A percentile compares a stretch with the other conserved stretches of the same genome.
phyloP scores from a whole-genome alignment of 2,888 invertebrate species.

The Dryobota labecula region DNA sequence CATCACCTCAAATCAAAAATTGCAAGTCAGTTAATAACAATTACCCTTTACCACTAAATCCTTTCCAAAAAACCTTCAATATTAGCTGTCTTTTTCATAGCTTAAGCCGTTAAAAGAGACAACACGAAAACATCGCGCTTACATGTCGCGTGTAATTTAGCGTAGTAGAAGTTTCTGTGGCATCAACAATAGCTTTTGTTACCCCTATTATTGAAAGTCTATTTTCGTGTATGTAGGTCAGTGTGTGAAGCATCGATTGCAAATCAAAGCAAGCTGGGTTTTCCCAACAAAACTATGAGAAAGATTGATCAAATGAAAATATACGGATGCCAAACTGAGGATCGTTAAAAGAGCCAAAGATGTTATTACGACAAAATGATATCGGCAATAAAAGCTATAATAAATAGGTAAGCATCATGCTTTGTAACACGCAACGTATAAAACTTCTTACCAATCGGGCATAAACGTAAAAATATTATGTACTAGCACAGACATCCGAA shows the following conservation, averaged over 20 bases:
- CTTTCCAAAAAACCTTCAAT: not conserved
- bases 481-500: too few relatives aligned
- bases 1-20: constrained; percentile 53
- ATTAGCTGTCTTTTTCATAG: constrained; percentile 45
- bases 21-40: constrained; percentile 72
- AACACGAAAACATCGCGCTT: constrained; percentile 28
- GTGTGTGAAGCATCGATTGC: constrained; percentile 65
- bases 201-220: constrained; percentile 66
- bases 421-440: constrained; percentile 55
- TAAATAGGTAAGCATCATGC: constrained; percentile 52
- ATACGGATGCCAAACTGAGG: constrained; percentile 28
- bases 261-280: constrained; percentile 39
- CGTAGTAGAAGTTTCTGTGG: constrained; percentile 57
- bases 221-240: constrained; percentile 76
- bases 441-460: constrained; percentile 12
- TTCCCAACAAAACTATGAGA: constrained; percentile 2
- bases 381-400: constrained; percentile 42
- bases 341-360: constrained; percentile 42
- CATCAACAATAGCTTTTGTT: constrained; percentile 70
- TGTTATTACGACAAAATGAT: constrained; percentile 39
- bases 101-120: constrained; percentile 38
- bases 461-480: not conserved
- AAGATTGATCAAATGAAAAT: constrained; percentile 2
- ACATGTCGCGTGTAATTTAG: constrained; percentile 34
- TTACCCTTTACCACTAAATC: constrained; percentile 48